Evolutionary conservation across 2,888 invertebrate genomes (phyloP), one percentile per base, ranked within the genome.

Genomic region (Autographa gamma): DNA sequence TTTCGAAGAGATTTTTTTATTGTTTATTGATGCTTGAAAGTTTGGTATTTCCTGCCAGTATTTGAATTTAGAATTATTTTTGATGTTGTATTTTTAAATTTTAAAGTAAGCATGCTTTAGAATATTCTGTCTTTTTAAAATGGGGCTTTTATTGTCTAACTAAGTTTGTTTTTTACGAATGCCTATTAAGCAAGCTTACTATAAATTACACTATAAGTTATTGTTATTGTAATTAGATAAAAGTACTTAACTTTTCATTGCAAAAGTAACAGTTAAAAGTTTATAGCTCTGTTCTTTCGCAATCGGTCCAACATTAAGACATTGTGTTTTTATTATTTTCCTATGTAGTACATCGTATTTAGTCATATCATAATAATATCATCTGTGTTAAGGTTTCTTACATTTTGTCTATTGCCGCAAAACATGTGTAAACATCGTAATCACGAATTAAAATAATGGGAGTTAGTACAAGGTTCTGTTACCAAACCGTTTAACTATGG

Each of bases 1-100:
- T 67, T 62, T 72, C 41, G 60, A 77, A 58, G 18, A 58, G 59
- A 52, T 80, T 73, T 80, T 77, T 76, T 52, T 61, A 61, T 56
- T 56, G 66, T 18, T 62, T 56, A 18, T 43, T 48, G 48, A n/a
- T n/a, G 48, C n/a, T 48, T n/a, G n/a, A 48, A 48, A n/a, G 54
- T 19, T 56, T 56, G 3, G 19, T 11, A 48, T 56, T 56, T 19
- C 13, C 54, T 13, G 54, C 0, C 25, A 13, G 25, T 38, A 38
- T 38, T 38, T 11, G 38, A 38, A 38, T 38, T 38, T 38, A 2
- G 11, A 11, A 38, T 11, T 11, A 38, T 11, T 38, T 11, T 11
- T 38, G 25, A 25, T 25, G 25, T 25, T 25, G 25, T 25, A 3
- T 1, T 25, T 25, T 25, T 25, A 2, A 2, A 25, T 25, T 25